phyloP scores from a whole-genome alignment of 2,113 vertebrate genomes.

The Daboia siamensis region DNA sequence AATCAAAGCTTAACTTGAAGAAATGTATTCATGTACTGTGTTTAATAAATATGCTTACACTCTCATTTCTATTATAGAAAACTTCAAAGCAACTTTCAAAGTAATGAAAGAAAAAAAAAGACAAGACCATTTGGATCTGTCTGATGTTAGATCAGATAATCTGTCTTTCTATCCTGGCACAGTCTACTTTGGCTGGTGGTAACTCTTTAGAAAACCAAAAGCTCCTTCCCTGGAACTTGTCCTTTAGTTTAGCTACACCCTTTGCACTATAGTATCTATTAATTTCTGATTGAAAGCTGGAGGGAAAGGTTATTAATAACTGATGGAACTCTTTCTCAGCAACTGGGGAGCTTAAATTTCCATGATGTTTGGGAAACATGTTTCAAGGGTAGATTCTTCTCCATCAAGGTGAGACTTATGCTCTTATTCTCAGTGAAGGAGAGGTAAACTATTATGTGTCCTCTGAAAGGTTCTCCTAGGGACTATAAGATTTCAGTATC shows the following conservation, averaged over 20 bases:
- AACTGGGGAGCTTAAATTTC: background rate
- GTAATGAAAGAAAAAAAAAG: background rate
- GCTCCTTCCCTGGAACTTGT: background rate
- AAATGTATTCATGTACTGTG: background rate
- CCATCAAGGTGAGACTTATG: background rate
- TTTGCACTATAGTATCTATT: background rate
- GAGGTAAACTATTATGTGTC: background rate
- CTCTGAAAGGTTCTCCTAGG: background rate
- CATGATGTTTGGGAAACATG: background rate
- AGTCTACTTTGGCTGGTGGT: background rate
- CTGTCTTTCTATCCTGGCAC: background rate
- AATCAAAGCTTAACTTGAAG: background rate
- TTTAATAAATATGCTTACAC: background rate
- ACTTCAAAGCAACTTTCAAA: background rate
- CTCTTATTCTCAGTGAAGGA: background rate
- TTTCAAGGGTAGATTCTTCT: background rate
- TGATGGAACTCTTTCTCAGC: background rate
- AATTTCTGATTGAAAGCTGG: background rate
- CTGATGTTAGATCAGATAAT: too few relatives aligned
- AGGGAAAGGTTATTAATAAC: background rate
- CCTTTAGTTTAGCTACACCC: background rate
- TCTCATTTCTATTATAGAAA: background rate
- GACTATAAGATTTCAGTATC: background rate
- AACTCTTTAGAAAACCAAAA: background rate
- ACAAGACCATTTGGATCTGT: background rate